These are phyloP conservation scores for Ginglymostoma cirratum DNA, from an alignment of 2,113 vertebrate genomes.

Conservation along the genomic window DNA sequence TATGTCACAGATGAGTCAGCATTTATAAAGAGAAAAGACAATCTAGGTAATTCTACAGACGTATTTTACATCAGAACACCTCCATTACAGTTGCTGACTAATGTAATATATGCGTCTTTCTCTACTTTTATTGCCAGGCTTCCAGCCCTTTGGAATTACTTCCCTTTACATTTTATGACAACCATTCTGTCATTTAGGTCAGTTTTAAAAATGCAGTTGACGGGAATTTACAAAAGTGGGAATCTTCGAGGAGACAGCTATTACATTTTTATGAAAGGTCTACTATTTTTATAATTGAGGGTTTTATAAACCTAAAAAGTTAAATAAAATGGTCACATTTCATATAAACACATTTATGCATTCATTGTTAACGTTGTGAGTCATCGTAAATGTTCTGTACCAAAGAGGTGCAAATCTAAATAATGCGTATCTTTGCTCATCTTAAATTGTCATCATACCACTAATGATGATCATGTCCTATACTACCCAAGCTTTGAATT, in stretches of 20 bases:
- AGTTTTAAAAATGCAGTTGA: background rate
- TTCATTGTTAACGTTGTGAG: background rate
- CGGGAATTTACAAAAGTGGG: too few species aligned
- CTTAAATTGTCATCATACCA: background rate
- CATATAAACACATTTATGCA: background rate
- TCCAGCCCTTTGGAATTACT: background rate
- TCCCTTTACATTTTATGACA: background rate
- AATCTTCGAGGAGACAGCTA: background rate
- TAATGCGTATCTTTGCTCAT: background rate
- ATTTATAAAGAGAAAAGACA: background rate
- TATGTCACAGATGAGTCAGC: background rate
- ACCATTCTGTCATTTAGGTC: background rate
- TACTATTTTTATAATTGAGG: background rate
- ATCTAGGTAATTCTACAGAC: background rate
- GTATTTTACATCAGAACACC: background rate
- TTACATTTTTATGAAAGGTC: background rate
- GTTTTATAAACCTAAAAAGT: background rate
- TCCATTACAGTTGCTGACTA: background rate
- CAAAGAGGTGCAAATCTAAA: background rate
- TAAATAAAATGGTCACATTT: background rate
- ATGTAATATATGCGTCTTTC: background rate
- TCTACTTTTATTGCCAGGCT: background rate
- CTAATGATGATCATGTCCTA: background rate
- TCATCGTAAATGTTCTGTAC: background rate
- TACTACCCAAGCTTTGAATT: background rate